Base-by-base conservation (phyloP, 1,140 invertebrate species). In the Diorhabda carinulata region DNA sequence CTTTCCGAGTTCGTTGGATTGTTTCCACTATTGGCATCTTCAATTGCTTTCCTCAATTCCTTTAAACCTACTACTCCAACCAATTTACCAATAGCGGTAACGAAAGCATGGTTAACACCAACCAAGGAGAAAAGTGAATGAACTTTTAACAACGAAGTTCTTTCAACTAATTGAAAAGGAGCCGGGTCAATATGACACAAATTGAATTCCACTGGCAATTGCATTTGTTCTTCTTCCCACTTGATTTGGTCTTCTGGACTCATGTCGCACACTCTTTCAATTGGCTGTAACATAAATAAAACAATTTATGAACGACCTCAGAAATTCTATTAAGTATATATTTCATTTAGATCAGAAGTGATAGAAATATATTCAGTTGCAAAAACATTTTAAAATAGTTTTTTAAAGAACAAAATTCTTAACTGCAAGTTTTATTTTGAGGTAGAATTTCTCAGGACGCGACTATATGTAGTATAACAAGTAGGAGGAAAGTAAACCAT, bases 101-200 rank as follows among this genome's bases (percentile, higher is more conserved):
- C 98, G 82, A 99, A 99, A 2, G 98, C 96, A 78, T 97, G 93
- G 84, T 96, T 97, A 3, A 99, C 91, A 43, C 96, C 96, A 58
- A 99, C 88, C 86, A 99, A 92, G 3, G 95, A 98, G 82, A 99
- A 99, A 5, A 99, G 82, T 5, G 97, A 98, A 83, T 99, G 97
- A 5, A 82, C 79, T 87, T 99, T 99, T 6, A 98, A 89, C 43
- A 99, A 83, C 0, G 96, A 97, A 2, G 97, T 98, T 76, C 93
- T 90, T 78, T 97, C 95, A 2, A 99, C 97, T 1, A 99, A 85
- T 81, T 99, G 98, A 83, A 99, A 99, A n/a, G 98, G 98, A 10
- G 97, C 95, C 3, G 97, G 95, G 83, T 99, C 98, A 70, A 99
- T 96, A 76, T 96, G 93, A 77, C 93, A 94, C 44, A 89, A 87